Evolutionary conservation across 2,888 invertebrate species (phyloP).

Genomic region (Lacanobia wlatinum): DNA sequence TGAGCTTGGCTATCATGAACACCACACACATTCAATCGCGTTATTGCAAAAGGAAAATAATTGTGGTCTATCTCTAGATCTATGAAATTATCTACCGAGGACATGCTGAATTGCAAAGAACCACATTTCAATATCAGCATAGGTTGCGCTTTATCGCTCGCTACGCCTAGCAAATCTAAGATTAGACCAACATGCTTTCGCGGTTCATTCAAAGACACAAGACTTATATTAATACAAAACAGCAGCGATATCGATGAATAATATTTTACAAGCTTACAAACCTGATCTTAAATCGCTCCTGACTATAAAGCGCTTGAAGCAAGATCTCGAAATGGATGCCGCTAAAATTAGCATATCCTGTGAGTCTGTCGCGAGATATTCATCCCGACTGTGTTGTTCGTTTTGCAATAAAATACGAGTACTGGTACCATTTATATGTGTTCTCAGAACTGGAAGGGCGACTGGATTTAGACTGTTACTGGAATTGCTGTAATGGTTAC

Average conservation of each 20-base stretch:
- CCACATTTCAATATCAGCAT: constrained; percentile 15
- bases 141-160: constrained; percentile 28
- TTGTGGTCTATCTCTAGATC: constrained; percentile 23
- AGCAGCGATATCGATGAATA: constrained; percentile 28
- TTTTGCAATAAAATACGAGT: constrained; percentile 58
- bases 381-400: constrained; percentile 50
- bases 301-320: constrained; percentile 55
- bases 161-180: constrained; percentile 26
- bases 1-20: neutral
- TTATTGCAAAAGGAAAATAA: constrained; percentile 2
- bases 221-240: constrained; percentile 22
- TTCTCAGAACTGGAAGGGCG: constrained; percentile 43
- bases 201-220: constrained; percentile 17
- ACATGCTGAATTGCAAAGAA: constrained; percentile 14
- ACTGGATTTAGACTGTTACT: constrained; percentile 43
- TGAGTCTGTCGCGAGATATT: constrained; percentile 61
- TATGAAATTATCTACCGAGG: constrained; percentile 23
- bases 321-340: constrained; percentile 58
- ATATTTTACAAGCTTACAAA: constrained; percentile 45
- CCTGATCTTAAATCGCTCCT: constrained; percentile 44
- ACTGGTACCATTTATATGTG: constrained; percentile 38
- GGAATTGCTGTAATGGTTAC: constrained; percentile 38
- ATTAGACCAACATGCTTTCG: constrained; percentile 23
- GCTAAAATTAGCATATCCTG: constrained; percentile 70
- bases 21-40: neutral